Percentiles rank a stretch among this genome's conserved stretches.
Conservation (phyloP, 2,888 invertebrate genomes). For the Cerceris ruficornis region DNA sequence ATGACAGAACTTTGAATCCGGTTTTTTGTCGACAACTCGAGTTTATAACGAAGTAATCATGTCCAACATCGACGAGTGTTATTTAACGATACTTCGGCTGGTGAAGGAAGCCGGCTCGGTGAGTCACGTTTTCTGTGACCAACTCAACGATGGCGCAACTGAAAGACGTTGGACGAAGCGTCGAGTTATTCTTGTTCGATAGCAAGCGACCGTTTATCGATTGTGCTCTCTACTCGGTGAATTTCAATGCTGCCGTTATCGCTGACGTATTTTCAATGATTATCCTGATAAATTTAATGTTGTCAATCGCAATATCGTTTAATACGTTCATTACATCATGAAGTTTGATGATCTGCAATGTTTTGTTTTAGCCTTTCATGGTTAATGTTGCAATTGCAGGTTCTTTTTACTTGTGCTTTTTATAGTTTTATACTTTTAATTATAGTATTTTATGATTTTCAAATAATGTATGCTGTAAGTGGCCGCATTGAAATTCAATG, state of each 20-base stretch:
- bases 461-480: too few relatives aligned
- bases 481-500: too few relatives aligned
- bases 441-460: too few relatives aligned
- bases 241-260: conserved; percentile 24
- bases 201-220: conserved; percentile 36
- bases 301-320: too few relatives aligned
- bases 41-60: conserved; percentile 39
- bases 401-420: too few relatives aligned
- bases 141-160: background rate
- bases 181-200: conserved; percentile 33
- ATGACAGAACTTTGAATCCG: conserved; percentile 13
- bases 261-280: too few relatives aligned
- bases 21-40: background rate
- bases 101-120: conserved; percentile 88
- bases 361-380: too few relatives aligned
- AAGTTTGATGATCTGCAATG: too few relatives aligned
- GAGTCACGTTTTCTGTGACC: conserved; percentile 63
- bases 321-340: too few relatives aligned
- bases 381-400: too few relatives aligned
- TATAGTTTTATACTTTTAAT: too few relatives aligned
- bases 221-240: conserved; percentile 25
- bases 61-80: conserved; percentile 85
- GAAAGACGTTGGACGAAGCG: conserved; percentile 4
- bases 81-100: conserved; percentile 85
- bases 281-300: too few relatives aligned